Evolutionary conservation across 2,797 vertebrate genomes (phyloP), one percentile per base, ranked within the genome.

Genomic region (Periophthalmus magnuspinnatus): DNA sequence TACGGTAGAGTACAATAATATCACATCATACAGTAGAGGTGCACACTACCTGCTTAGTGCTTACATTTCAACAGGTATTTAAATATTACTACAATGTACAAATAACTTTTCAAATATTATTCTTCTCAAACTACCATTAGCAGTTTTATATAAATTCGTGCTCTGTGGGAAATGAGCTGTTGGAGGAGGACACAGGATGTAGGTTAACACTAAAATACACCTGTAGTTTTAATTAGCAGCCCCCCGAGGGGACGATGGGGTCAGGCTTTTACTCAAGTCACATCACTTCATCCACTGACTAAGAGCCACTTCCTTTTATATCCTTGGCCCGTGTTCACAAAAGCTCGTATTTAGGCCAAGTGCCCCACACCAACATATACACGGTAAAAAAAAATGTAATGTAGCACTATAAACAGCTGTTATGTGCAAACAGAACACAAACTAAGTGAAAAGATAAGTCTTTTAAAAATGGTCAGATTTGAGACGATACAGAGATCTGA

Each of bases 291-390:
- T 84, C 82, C 71, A 80, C 74, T 73, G 52, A 75, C 80, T 77
- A 80, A 79, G 84, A 79, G 81, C 81, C 76, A 84, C 74, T 90
- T 88, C 84, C 79, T 81, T 88, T 91, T 87, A 84, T 88, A 89
- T 84, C 86, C 60, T 70, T 76, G 76, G 41, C 74, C 75, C 83
- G 80, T 68, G 64, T 73, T 63, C 78, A 77, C 76, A 80, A 80
- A 65, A 72, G 78, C 74, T 86, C 80, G 86, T 85, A 85, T 90
- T 88, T 83, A 57, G 76, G 81, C 52, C 69, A 79, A 86, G 77
- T 67, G 78, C 68, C 83, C 55, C 80, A 84, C 74, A 81, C 81
- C 69, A 60, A 77, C 65, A 85, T 50, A 75, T 59, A 16, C 4
- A 5, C 6, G 13, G 41, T 13, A 41, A 11, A 41, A 41, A 41